Conservation (phyloP, 2,797 vertebrate species). For the Hoplostethus atlanticus region DNA sequence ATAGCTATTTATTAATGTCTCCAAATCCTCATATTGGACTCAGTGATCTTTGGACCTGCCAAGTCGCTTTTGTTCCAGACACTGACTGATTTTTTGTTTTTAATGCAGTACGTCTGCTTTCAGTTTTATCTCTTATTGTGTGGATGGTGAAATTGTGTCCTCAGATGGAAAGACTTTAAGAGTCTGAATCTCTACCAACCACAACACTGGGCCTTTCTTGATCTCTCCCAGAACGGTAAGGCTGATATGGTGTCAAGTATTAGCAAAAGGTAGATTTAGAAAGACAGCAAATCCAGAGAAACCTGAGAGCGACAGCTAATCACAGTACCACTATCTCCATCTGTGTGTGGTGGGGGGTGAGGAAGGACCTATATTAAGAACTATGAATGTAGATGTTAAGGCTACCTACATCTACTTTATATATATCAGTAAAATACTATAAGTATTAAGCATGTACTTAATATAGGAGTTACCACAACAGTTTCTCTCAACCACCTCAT, state of each 20-base stretch:
- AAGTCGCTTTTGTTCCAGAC: no score
- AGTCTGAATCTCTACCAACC: conserved; percentile 13
- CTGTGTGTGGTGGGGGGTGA: conserved; percentile 13
- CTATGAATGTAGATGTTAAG: neutral
- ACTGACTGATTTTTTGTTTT: no score
- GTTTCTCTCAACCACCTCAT: no score
- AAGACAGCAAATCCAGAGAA: conserved; percentile 68
- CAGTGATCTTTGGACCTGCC: no score
- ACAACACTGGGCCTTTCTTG: conserved; percentile 26
- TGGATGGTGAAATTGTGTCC: neutral
- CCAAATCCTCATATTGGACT: no score
- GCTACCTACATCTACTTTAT: neutral
- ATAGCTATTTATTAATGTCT: no score
- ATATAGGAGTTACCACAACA: no score
- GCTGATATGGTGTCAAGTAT: conserved; percentile 72
- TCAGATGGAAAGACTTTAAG: neutral
- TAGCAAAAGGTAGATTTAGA: conserved; percentile 77
- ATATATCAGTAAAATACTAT: no score
- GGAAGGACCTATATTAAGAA: conserved; percentile 25
- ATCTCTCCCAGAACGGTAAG: conserved; percentile 51
- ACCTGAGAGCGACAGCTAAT: conserved; percentile 70
- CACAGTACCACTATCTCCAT: conserved; percentile 46
- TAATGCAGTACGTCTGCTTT: no score
- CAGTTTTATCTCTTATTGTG: neutral
- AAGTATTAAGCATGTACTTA: no score